phyloP scores from a whole-genome alignment of 23 tunicate genomes.

The Phallusia fumigata region DNA sequence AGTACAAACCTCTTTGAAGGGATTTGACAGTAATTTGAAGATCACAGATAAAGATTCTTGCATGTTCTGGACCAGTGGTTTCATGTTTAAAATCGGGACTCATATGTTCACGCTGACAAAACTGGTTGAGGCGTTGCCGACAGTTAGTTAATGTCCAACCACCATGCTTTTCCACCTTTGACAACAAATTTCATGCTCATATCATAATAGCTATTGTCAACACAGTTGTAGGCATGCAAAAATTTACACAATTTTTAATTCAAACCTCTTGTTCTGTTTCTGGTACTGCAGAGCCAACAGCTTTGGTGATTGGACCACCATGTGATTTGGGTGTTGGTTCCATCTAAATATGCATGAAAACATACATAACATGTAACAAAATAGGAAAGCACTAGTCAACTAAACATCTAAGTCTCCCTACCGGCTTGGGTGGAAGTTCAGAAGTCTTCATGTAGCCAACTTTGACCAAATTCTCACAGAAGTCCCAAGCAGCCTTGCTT shows the following conservation, averaged over 20 bases:
- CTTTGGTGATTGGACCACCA: background rate
- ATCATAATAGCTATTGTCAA: no score
- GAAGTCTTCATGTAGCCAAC: constrained; percentile 67
- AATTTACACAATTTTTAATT: no score
- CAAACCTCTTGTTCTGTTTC: constrained; percentile 10
- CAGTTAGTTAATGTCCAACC: constrained; percentile 85
- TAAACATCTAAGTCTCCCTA: constrained; percentile 12
- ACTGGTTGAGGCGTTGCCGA: constrained; percentile 87
- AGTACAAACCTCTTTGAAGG: constrained; percentile 81
- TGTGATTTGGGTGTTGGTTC: constrained; percentile 14
- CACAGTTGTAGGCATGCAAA: no score
- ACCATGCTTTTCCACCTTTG: constrained; percentile 68
- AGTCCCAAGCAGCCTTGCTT: constrained; percentile 92
- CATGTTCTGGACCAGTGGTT: constrained; percentile 82
- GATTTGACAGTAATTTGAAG: constrained; percentile 53
- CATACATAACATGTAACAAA: background rate
- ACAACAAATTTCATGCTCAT: background rate
- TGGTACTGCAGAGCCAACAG: background rate
- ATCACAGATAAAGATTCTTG: constrained; percentile 66
- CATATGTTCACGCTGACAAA: constrained; percentile 77
- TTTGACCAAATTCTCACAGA: constrained; percentile 86
- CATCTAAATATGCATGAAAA: background rate
- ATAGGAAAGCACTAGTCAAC: no score
- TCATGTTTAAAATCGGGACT: constrained; percentile 67
- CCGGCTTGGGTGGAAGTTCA: constrained; percentile 84